Evolutionary conservation across 2,797 vertebrate species (phyloP), one percentile per base, ranked within the genome.

Genomic region (Sebastes oblongus): DNA sequence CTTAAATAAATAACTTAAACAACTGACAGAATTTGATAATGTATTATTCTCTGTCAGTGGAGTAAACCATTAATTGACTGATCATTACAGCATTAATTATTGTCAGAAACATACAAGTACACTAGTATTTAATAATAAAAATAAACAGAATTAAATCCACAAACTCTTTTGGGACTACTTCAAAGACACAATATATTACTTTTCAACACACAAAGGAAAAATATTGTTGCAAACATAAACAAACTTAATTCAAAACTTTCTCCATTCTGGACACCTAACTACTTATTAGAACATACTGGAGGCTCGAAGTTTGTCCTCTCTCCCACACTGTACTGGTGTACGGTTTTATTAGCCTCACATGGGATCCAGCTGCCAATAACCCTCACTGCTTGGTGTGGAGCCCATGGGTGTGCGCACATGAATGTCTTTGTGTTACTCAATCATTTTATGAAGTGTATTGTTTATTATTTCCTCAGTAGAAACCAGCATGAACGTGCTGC

Each of bases 301-400:
- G 10, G 30, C 74, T 20, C 59, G 6, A 62, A 27, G 18, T 75
- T 83, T 82, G 72, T 85, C 60, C 73, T 58, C 68, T 60, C 67
- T 71, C 75, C 24, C 30, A 16, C 67, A 46, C 70, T 11, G 36
- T 70, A 72, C 29, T 20, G 61, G 14, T 69, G 68, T 34, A n/a
- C 12, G 2, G 56, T 82, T 90, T 90, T 91, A 93, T 91, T 80
- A 77, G 69, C 18, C 78, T 84, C 89, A 83, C 69, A 67, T 89
- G 88, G 59, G 77, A 73, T 77, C 64, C 73, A 84, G 87, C 65
- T 85, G 36, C 77, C 83, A 83, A 70, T 75, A 77, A 30, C 32
- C 52, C 39, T 67, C 74, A 29, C 66, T 59, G 50, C 76, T 71
- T 6, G 13, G 56, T 67, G 74, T 42, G 42, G 55, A 75, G 27